Conservation (phyloP, 2,113 vertebrate species). For the Apus apus region DNA sequence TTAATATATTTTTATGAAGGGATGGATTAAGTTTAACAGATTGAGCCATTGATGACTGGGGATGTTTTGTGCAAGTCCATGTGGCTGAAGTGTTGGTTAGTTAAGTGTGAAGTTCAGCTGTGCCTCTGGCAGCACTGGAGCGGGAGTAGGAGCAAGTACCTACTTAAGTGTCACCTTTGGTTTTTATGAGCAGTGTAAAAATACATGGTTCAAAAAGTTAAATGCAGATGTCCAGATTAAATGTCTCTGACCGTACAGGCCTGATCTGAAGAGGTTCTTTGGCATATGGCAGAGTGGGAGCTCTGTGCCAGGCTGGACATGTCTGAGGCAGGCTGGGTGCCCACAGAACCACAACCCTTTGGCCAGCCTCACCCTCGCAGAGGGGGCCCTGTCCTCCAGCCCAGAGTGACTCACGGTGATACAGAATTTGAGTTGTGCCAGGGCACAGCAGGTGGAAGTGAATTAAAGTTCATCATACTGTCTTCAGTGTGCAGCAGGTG, state of each 20-base stretch:
- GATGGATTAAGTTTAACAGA: not conserved
- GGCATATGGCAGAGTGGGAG: fast-evolving
- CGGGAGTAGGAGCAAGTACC: not conserved
- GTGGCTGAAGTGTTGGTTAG: not conserved
- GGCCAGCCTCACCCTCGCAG: fast-evolving
- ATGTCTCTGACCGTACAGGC: not conserved
- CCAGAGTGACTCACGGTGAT: not conserved
- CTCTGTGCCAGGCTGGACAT: not conserved
- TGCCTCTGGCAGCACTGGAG: not conserved
- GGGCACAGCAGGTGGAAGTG: not conserved
- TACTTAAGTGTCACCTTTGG: not conserved
- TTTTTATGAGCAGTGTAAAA: not conserved
- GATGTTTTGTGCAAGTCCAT: not conserved
- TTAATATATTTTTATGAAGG: not conserved
- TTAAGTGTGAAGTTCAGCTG: not conserved
- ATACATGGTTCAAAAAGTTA: not conserved
- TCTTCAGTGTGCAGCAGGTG: not conserved
- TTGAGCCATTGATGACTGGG: not conserved
- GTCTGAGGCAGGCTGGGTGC: fast-evolving
- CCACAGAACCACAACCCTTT: not conserved
- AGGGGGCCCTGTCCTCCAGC: not conserved
- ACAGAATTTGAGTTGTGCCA: not conserved
- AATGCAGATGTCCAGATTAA: not conserved
- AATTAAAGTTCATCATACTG: not conserved
- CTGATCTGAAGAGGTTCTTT: not conserved